phyloP scores from a whole-genome alignment of 1,140 invertebrate species.

The Coboldia fuscipes region DNA sequence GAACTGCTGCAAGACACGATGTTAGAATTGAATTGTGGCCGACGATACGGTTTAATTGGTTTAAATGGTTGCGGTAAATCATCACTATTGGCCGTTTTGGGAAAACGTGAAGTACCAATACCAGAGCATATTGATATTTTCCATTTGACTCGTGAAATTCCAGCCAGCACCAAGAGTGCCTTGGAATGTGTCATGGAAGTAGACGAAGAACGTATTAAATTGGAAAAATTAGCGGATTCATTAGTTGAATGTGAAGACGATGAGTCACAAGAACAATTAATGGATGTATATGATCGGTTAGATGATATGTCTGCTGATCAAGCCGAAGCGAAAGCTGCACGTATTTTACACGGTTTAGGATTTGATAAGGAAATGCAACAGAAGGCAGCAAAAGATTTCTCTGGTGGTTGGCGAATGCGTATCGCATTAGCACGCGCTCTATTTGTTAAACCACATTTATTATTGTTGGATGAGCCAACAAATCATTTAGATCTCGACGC shows the following conservation, averaged over 20 bases:
- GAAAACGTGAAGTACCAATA: slow-evolving; percentile 86
- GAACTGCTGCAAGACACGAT: slow-evolving; percentile 91
- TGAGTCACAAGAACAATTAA: slow-evolving; percentile 82
- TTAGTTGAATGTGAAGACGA: slow-evolving; percentile 74
- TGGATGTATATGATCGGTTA: slow-evolving; percentile 94
- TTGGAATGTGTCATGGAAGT: slow-evolving; percentile 96
- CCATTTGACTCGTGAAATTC: slow-evolving; percentile 90
- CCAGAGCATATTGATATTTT: slow-evolving; percentile 97
- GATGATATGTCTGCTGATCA: slow-evolving; percentile 93
- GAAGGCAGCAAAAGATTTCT: slow-evolving; percentile 84
- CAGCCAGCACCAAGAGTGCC: slow-evolving; percentile 81
- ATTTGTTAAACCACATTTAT: slow-evolving; percentile 80
- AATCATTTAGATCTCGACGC: slow-evolving; percentile 98
- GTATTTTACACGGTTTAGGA: slow-evolving; percentile 90
- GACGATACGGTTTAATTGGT: slow-evolving; percentile 90
- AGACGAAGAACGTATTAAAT: slow-evolving; percentile 74
- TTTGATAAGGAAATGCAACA: slow-evolving; percentile 90
- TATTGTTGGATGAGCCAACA: slow-evolving; percentile 90
- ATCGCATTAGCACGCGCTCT: slow-evolving; percentile 91
- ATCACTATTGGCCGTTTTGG: slow-evolving; percentile 74
- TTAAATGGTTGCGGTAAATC: slow-evolving; percentile 95
- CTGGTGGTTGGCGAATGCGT: slow-evolving; percentile 97
- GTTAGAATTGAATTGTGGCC: slow-evolving; percentile 89
- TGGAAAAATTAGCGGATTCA: slow-evolving; percentile 87
- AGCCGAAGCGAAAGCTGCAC: slow-evolving; percentile 80